These are phyloP conservation scores for Aphodius sticticus DNA, from an alignment of 2,888 invertebrate genomes.

Conservation along the genomic window DNA sequence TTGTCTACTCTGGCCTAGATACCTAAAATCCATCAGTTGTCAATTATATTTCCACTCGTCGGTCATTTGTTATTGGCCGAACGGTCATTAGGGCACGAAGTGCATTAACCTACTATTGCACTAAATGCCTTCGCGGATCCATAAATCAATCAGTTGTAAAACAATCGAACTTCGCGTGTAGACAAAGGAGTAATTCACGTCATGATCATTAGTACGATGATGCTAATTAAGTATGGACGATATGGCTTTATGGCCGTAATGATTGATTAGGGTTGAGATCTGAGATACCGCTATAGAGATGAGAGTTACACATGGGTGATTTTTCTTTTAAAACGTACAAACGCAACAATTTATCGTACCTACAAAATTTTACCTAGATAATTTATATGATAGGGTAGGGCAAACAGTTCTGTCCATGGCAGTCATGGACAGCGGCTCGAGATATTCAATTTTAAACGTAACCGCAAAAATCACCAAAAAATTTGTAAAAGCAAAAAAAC, in stretches of 20 bases:
- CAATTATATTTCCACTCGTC: background rate
- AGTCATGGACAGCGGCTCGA: too few species aligned
- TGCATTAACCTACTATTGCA: background rate
- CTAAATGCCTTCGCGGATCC: background rate
- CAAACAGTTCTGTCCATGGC: too few species aligned
- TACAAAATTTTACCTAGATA: too few species aligned
- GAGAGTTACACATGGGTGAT: too few species aligned
- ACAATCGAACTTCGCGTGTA: background rate
- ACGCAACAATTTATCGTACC: too few species aligned
- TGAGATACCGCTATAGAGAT: too few species aligned
- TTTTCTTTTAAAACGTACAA: too few species aligned
- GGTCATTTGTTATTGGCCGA: background rate
- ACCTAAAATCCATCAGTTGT: background rate
- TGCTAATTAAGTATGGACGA: background rate
- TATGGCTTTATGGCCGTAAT: background rate
- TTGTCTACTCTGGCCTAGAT: background rate
- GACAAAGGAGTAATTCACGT: background rate
- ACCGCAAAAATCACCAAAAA: too few species aligned
- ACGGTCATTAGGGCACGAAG: background rate
- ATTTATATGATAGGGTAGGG: too few species aligned
- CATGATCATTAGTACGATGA: background rate
- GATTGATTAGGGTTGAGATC: background rate
- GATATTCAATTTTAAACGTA: too few species aligned
- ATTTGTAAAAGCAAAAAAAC: too few species aligned
- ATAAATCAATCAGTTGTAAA: slow-evolving; percentile 4